These are phyloP conservation scores for Anas georgica DNA, from an alignment of 2,797 vertebrate genomes.

Conservation along the genomic window DNA sequence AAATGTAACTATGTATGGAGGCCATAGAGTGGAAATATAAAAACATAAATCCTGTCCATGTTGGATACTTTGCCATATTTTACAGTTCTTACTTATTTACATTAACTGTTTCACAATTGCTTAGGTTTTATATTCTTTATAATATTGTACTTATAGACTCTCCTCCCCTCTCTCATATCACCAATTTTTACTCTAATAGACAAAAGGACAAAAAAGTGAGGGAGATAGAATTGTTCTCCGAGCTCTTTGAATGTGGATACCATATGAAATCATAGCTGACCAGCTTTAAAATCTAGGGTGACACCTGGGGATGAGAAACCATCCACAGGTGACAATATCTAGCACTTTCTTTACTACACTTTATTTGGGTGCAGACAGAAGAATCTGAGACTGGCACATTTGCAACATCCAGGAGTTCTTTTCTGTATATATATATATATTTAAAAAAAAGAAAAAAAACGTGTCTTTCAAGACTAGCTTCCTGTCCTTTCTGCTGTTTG, in stretches of 20 bases:
- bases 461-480: background rate
- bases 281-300: background rate
- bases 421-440: background rate
- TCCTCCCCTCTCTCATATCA: background rate
- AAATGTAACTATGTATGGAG: background rate
- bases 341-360: background rate
- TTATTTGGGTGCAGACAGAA: background rate
- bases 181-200: background rate
- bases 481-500: background rate
- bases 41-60: background rate
- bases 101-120: background rate
- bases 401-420: background rate
- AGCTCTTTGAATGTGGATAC: background rate
- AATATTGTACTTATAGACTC: background rate
- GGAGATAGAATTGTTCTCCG: rapidly evolving
- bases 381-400: background rate
- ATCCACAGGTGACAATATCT: background rate
- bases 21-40: background rate
- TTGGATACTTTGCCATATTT: background rate
- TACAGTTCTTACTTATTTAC: background rate
- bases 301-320: too few relatives aligned
- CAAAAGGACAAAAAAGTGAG: background rate
- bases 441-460: background rate
- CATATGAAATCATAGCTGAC: background rate
- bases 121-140: background rate